Percentiles rank a stretch among this genome's conserved stretches.
phyloP scores from a whole-genome alignment of 2,113 vertebrate genomes.

The Lutjanus erythropterus region DNA sequence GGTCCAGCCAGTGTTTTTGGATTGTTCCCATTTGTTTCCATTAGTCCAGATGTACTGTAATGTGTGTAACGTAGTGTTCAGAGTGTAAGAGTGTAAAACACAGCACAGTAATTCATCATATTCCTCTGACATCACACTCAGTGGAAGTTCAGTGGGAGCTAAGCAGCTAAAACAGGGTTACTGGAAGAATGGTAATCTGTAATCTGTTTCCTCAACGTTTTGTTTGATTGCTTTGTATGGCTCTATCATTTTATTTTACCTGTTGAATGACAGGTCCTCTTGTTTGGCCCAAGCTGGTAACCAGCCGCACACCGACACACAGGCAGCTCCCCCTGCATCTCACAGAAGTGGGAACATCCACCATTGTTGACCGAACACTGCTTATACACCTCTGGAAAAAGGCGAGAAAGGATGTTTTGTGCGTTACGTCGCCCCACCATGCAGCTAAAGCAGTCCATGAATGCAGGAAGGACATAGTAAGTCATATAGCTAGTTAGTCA shows the following conservation, averaged over 20 bases:
- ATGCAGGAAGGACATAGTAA: too few relatives aligned
- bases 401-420: not conserved
- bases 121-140: too few relatives aligned
- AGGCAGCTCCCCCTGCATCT: slow-evolving; percentile 57
- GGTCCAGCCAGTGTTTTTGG: not conserved
- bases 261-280: slow-evolving; percentile 86
- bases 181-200: too few relatives aligned
- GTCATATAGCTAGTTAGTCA: too few relatives aligned
- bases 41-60: not conserved
- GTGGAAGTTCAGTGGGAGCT: too few relatives aligned
- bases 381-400: slow-evolving; percentile 84
- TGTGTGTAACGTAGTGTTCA: not conserved
- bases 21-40: not conserved
- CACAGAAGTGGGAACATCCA: slow-evolving; percentile 92
- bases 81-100: too few relatives aligned
- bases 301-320: slow-evolving; percentile 89
- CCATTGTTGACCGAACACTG: slow-evolving; percentile 88
- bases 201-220: too few relatives aligned
- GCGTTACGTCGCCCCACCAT: too few relatives aligned
- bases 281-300: slow-evolving; percentile 86
- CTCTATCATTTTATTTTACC: slow-evolving; percentile 76
- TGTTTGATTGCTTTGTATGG: not conserved
- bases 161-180: too few relatives aligned
- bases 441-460: too few relatives aligned
- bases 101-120: too few relatives aligned